Evolutionary conservation across 2,113 vertebrate genomes (phyloP), one percentile per base, ranked within the genome.

Genomic region (Forbesichthys agassizii): DNA sequence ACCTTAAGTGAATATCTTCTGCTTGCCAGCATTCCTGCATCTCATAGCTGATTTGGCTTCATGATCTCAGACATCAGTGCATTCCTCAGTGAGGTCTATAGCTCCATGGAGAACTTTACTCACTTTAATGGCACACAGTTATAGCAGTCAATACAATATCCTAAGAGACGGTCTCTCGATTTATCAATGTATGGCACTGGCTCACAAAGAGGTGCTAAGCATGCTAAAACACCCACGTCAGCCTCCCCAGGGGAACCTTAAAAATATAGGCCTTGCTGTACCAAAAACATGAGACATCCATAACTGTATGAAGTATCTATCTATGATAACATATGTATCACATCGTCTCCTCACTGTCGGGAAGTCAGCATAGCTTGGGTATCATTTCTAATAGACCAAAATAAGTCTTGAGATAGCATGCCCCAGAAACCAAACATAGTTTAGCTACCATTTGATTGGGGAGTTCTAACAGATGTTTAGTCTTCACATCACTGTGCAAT

Each of bases 381-480:
- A 58, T 36, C 4, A n/a, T 64, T 69, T 74, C 64, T 55, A 20
- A 73, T 54, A 73, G 11, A 51, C 46, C 33, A 63, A 5, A 61
- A 46, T 47, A 47, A 42, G 9, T 42, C 13, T 36, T 47, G 48
- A 54, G 33, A 80, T n/a, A 51, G 11, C 62, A 75, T 78, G 74
- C 51, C 6, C 69, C 65, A 79, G 78, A 84, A 81, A 85, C 64
- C 51, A 71, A 77, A 75, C 60, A 66, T 74, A 81, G 33, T 60
- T 54, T 16, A 51, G 46, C 63, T 13, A 12, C 3, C 20, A 61
- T 61, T 61, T 36, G 33, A 73, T 61, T 8, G 55, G 9, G 27
- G 33, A n/a, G 48, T 56, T 80, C 46, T 55, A 42, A 76, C 48
- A 70, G 55, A 11, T 46, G 61, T 54, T 3, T 5, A 64, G 20